Evolutionary conservation across 2,888 invertebrate genomes (phyloP).

Genomic region (Osedax fenrisi): DNA sequence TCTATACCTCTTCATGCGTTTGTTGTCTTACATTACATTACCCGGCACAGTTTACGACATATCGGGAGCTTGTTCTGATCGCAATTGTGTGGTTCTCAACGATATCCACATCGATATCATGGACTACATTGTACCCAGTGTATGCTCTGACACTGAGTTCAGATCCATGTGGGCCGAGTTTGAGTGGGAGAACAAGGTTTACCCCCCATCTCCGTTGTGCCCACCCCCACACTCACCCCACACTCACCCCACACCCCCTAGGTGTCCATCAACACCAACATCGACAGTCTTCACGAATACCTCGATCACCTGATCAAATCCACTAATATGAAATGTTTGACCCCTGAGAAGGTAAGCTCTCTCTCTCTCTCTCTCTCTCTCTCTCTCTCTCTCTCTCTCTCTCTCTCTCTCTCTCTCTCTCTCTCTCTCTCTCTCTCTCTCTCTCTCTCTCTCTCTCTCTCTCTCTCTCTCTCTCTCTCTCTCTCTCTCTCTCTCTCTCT

Average conservation of each 20-base stretch:
- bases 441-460: no score
- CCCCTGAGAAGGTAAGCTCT: conserved; percentile 69
- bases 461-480: no score
- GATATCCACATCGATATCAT: conserved; percentile 99
- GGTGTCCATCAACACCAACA: conserved; percentile 75
- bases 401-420: no score
- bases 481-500: no score
- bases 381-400: no score
- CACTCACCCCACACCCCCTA: conserved; percentile 35
- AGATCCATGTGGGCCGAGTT: conserved; percentile 99
- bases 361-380: background rate
- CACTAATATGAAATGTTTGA: conserved; percentile 97
- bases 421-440: no score
- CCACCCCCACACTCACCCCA: background rate
- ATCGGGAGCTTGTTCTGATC: conserved; percentile 75
- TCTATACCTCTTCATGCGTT: no score
- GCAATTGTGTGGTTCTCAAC: conserved; percentile 92
- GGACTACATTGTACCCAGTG: conserved; percentile 73
- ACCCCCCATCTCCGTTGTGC: background rate
- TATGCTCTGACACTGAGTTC: conserved; percentile 88
- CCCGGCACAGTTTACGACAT: conserved; percentile 89
- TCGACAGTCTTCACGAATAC: conserved; percentile 83
- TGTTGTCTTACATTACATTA: no score
- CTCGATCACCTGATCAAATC: conserved; percentile 77
- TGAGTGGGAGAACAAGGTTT: conserved; percentile 98